Evolutionary conservation across 2,797 vertebrate genomes (phyloP).

Genomic region (Coracias cyanogaster): DNA sequence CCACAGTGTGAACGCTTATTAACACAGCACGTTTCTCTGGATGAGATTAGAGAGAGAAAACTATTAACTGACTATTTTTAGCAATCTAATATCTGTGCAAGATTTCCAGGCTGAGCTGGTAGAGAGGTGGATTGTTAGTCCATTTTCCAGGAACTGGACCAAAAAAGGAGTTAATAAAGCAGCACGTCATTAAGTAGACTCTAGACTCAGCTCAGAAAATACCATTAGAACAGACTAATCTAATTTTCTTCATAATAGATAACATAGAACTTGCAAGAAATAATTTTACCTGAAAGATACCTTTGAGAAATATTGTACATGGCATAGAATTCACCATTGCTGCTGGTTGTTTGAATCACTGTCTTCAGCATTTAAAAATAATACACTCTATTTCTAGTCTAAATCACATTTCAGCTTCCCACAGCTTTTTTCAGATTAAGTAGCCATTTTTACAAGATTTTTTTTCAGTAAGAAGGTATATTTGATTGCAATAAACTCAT

Average conservation of each 20-base stretch:
- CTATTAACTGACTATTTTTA: background rate
- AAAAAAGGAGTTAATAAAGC: conserved; percentile 37
- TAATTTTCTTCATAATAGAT: background rate
- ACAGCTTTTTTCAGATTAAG: background rate
- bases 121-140: background rate
- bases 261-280: background rate
- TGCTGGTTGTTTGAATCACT: background rate
- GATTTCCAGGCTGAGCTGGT: background rate
- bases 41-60: background rate
- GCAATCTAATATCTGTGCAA: background rate
- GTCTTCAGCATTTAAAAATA: background rate
- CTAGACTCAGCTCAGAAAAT: background rate
- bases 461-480: background rate
- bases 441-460: background rate
- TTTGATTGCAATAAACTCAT: background rate
- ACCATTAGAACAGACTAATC: background rate
- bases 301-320: background rate
- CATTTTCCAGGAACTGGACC: background rate
- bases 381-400: background rate
- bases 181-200: background rate
- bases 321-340: background rate
- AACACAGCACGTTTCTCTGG: background rate
- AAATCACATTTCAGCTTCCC: background rate
- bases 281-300: background rate
- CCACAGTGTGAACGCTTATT: background rate